Conservation (phyloP, 2,797 vertebrate species). For the Artibeus lituratus region DNA sequence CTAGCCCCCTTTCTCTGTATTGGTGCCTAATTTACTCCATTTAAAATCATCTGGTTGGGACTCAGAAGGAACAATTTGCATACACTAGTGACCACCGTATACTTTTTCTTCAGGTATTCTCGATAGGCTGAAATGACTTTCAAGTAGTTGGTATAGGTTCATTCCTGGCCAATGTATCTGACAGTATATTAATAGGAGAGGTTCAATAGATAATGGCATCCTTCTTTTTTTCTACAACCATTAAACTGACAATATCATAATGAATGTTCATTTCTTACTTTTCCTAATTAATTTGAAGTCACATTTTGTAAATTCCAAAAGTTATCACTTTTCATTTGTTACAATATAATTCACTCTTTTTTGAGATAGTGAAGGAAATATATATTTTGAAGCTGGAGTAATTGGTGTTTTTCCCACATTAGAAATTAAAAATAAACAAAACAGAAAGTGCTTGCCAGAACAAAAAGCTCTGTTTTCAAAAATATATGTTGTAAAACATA, state of each 20-base stretch:
- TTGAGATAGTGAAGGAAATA: neutral
- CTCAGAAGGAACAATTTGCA: neutral
- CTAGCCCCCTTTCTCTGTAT: neutral
- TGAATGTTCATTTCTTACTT: neutral
- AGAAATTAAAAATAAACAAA: neutral
- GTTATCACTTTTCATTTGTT: neutral
- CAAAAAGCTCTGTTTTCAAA: neutral
- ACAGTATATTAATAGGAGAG: neutral
- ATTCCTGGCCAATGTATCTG: neutral
- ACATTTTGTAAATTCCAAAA: neutral
- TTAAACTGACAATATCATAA: neutral
- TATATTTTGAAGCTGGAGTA: neutral
- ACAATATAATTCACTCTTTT: neutral
- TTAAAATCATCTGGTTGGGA: neutral
- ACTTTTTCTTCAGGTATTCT: neutral
- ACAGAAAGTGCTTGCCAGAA: neutral
- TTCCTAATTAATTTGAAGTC: neutral
- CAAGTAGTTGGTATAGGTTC: neutral
- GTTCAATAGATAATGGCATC: neutral
- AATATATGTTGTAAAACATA: neutral
- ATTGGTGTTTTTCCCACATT: neutral
- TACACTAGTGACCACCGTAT: neutral
- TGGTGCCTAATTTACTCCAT: neutral
- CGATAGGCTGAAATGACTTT: neutral
- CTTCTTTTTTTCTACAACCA: neutral